Percentiles rank a stretch among this genome's conserved stretches.
phyloP scores from a whole-genome alignment of 2,113 vertebrate genomes.

The Scomber colias region DNA sequence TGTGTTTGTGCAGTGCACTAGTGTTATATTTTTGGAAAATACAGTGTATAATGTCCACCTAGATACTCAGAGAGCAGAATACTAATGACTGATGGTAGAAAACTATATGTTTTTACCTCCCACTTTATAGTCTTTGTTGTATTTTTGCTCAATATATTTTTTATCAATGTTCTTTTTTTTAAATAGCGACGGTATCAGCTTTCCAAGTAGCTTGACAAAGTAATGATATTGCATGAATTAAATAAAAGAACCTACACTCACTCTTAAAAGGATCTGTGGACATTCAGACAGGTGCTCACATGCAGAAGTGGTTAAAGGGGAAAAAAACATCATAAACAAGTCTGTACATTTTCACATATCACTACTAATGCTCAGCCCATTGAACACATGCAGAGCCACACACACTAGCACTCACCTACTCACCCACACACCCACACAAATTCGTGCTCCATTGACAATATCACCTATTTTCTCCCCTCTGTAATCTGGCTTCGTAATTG shows the following conservation, averaged over 20 bases:
- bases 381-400: slow-evolving; percentile 38
- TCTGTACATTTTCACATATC: slow-evolving; percentile 40
- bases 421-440: slow-evolving; percentile 41
- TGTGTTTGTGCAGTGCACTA: slow-evolving; percentile 13
- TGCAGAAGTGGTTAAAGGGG: background rate
- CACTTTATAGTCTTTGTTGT: background rate
- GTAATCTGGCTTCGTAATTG: slow-evolving; percentile 77
- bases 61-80: background rate
- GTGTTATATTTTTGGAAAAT: slow-evolving; percentile 24
- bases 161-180: background rate
- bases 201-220: background rate
- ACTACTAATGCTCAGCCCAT: slow-evolving; percentile 6
- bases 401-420: slow-evolving; percentile 12
- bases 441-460: slow-evolving; percentile 67
- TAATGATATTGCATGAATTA: background rate
- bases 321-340: slow-evolving; percentile 6
- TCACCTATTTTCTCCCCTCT: slow-evolving; percentile 70
- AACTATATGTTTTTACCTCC: background rate
- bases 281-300: background rate
- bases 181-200: background rate
- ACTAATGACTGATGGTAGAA: background rate
- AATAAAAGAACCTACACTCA: background rate
- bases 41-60: background rate
- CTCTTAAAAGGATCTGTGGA: background rate
- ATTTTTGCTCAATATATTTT: background rate